These are phyloP conservation scores for Drosophila diplacantha DNA, from an alignment of 2,888 invertebrate genomes.

Conservation along the genomic window DNA sequence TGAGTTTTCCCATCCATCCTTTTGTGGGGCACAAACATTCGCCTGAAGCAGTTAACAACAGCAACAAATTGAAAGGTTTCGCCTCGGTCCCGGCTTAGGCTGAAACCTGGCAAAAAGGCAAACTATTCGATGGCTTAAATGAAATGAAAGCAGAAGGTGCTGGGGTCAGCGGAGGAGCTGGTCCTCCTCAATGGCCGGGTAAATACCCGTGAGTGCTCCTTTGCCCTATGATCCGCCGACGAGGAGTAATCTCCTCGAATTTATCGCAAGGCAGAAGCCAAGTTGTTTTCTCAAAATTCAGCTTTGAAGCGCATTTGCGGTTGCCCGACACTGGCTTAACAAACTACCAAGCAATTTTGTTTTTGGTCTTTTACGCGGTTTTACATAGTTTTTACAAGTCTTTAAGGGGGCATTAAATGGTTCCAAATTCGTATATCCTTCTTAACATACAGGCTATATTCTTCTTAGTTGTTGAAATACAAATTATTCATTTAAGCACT, in stretches of 20 bases:
- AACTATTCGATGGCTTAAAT: constrained; percentile 36
- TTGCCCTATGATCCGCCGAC: constrained; percentile 17
- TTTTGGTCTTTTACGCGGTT: constrained; percentile 12
- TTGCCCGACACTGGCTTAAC: constrained; percentile 3
- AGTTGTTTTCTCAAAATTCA: constrained; percentile 19
- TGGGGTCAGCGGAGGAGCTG: neutral
- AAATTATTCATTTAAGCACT: neutral
- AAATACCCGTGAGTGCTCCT: constrained; percentile 28
- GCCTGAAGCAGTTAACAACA: constrained; percentile 28
- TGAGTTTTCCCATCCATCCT: constrained; percentile 1
- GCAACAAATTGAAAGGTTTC: constrained; percentile 38
- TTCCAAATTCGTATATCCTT: neutral
- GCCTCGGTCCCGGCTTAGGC: constrained; percentile 5
- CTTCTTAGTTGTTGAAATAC: neutral
- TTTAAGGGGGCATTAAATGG: neutral
- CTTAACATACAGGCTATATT: neutral
- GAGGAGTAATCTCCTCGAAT: constrained; percentile 30
- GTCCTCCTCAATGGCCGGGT: constrained; percentile 9
- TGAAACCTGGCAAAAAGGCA: constrained; percentile 31
- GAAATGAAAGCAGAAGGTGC: constrained; percentile 27
- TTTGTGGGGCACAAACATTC: constrained; percentile 31
- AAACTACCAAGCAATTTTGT: neutral
- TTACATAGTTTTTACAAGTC: neutral
- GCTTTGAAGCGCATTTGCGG: constrained; percentile 27
- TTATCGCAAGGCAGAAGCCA: constrained; percentile 15